phyloP scores from a whole-genome alignment of 2,888 invertebrate genomes.

The Amphiduros pacificus region DNA sequence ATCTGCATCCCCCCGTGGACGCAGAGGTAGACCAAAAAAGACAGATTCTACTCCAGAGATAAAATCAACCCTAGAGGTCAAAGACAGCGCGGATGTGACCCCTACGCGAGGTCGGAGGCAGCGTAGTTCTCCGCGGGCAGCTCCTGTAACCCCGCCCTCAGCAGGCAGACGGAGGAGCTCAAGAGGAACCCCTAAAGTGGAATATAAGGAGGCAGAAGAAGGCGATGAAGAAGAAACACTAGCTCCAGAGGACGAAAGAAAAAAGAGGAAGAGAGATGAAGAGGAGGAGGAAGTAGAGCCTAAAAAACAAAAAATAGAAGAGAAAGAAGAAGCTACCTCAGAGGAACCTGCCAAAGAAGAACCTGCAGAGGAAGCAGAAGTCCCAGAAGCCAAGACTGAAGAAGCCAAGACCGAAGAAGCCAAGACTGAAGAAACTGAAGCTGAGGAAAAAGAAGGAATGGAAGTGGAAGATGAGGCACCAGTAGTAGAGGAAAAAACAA shows the following conservation, averaged over 20 bases:
- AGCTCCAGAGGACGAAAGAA: neutral
- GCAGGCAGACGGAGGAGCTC: neutral
- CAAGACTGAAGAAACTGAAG: neutral
- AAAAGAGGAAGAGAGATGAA: conserved; percentile 1
- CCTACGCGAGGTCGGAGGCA: neutral
- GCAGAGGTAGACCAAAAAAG: neutral
- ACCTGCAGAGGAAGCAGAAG: conserved; percentile 2
- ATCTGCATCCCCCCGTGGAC: neutral
- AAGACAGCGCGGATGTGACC: too few relatives aligned
- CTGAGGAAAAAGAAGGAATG: neutral
- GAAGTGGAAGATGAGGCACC: neutral
- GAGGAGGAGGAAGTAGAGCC: conserved; percentile 3
- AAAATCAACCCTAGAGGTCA: neutral
- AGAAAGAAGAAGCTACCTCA: conserved; percentile 10
- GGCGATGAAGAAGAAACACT: neutral
- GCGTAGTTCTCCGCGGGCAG: neutral
- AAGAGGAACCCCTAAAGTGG: too few relatives aligned
- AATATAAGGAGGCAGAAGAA: neutral
- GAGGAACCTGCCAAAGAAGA: neutral
- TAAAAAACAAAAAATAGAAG: neutral
- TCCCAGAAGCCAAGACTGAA: neutral
- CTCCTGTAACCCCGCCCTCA: neutral
- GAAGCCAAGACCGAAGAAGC: neutral
- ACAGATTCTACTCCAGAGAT: neutral
- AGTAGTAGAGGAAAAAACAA: neutral